Conservation (phyloP, 2,888 invertebrate species). For the Chrysolina oricalcia region DNA sequence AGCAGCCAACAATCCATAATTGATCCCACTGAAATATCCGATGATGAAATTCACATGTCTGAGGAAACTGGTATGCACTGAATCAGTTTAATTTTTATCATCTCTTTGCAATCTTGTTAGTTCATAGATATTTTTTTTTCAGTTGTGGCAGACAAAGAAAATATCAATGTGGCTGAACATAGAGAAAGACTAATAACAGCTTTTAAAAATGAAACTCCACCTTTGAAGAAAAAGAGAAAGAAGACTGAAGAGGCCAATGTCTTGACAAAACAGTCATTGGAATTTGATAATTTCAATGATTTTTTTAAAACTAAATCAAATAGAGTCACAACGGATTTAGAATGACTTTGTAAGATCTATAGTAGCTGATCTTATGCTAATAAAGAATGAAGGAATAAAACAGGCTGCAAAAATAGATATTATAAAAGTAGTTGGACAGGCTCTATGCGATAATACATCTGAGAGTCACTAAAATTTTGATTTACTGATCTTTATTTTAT, state of each 20-base stretch:
- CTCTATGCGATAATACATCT: background rate
- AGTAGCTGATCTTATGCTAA: background rate
- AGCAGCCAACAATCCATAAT: background rate
- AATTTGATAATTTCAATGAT: slow-evolving; percentile 12
- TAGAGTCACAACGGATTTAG: background rate
- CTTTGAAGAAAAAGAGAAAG: slow-evolving; percentile 9
- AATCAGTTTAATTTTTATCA: background rate
- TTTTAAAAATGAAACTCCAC: slow-evolving; percentile 12
- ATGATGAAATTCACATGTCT: background rate
- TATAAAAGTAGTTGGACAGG: background rate
- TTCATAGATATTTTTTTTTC: background rate
- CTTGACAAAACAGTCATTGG: slow-evolving; percentile 1
- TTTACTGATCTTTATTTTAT: background rate
- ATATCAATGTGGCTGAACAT: background rate
- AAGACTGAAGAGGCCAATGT: slow-evolving; percentile 8
- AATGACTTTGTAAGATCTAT: background rate
- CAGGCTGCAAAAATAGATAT: background rate
- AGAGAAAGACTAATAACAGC: background rate
- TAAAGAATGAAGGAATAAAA: background rate
- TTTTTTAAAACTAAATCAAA: background rate
- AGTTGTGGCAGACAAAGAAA: slow-evolving; percentile 18
- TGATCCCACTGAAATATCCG: background rate
- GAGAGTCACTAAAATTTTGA: background rate
- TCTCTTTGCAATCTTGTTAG: background rate
- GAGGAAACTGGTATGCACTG: background rate